Base-by-base conservation (phyloP, 2,888 invertebrate species). In the Xanthorhoe spadicearia region DNA sequence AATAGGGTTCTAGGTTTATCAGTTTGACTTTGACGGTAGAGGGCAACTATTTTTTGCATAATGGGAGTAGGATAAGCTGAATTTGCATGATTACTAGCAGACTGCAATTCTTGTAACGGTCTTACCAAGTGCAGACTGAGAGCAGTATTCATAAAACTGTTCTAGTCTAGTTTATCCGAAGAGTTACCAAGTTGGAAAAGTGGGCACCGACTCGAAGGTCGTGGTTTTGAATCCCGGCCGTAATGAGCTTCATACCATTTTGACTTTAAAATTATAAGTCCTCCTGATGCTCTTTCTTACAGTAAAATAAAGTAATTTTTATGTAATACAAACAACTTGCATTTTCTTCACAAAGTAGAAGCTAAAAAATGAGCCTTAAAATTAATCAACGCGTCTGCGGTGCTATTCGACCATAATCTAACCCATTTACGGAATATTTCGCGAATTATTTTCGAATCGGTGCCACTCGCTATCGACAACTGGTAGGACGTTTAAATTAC, bases 401-500 rank as follows among this genome's bases (percentile, higher is more conserved):
- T 28, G 53, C 35, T 58, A 59, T 54, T 55, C 18, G 28, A 23
- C 48, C 15, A 50, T 64, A 61, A 57, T 64, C 53, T 67, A 61
- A 64, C 50, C 53, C 57, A 68, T 61, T 61, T 51, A 58, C 52
- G 68, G 32, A 50, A 64, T 50, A 59, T 61, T 66, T 55, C 38
- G 52, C 58, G 62, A 66, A 68, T 63, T 64, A 68, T 66, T 63
- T 66, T 71, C 54, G 54, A 62, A 67, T 69, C 66, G 64, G 49
- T 64, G 79, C 85, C 86, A 76, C 77, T 73, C 84, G 87, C 87
- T 89, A 87, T 83, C 84, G 85, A 85, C 89, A 84, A 84, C 89
- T 88, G 88, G 85, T 84, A 85, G 86, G 84, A 86, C 89, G 89
- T 85, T 90, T 92, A 92, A 92, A 92, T 92, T 92, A 92, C 91